Evolutionary conservation across 2,113 vertebrate species (phyloP), one percentile per base, ranked within the genome.

Genomic region (Corynorhinus townsendii): DNA sequence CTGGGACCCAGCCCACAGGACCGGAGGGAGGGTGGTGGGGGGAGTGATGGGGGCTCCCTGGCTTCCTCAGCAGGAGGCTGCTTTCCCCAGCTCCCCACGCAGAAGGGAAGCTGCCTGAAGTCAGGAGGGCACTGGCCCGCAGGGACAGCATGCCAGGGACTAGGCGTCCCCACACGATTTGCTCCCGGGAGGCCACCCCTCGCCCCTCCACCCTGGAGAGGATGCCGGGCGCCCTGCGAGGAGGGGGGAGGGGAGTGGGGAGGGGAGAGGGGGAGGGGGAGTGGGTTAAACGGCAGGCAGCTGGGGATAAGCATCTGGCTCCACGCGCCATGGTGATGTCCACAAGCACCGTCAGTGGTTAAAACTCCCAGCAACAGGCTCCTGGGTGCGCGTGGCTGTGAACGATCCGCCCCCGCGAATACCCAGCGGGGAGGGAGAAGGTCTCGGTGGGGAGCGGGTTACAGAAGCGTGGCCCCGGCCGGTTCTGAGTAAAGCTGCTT

Each of bases 111-210:
- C 28, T 7, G 43, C 17, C 72, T 3, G 15, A 64, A 40, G 19
- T 1, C 10, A n/a, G 14, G 1, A 15, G 3, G 5, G 4, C 71
- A 9, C 2, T 24, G 10, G 26, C 7, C 45, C 54, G 5, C 20
- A n/a, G 20, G 45, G 17, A 28, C 10, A 0, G 80, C 47, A 47
- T 47, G 47, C 47, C 47, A 47, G 47, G 12, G 47, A 12, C 47
- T 12, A 47, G 11, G 47, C 12, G 52, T n/a, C n/a, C n/a, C n/a
- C n/a, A n/a, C n/a, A n/a, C n/a, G n/a, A n/a, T n/a, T n/a, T n/a
- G n/a, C n/a, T n/a, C n/a, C n/a, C n/a, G n/a, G n/a, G n/a, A n/a
- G n/a, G n/a, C n/a, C n/a, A n/a, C n/a, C n/a, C n/a, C n/a, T 20
- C 6, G 1, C 4, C 66, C 45, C 59, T 38, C 30, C 24, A 38